These are phyloP conservation scores for Scolopax mira DNA, from an alignment of 2,113 vertebrate species.

Conservation along the genomic window DNA sequence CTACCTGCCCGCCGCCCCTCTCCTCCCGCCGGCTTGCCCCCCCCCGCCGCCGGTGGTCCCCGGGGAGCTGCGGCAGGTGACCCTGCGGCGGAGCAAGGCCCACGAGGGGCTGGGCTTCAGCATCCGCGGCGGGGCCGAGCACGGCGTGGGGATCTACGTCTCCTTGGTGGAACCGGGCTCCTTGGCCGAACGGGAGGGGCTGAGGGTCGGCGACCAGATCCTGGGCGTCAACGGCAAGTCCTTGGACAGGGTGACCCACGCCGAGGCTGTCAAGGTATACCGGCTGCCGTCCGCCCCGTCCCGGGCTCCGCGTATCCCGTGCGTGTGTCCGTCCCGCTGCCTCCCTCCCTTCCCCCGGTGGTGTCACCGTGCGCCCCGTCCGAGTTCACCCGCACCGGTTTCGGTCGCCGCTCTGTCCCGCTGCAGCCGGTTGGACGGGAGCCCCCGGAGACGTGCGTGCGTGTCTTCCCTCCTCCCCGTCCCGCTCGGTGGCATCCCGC, in stretches of 20 bases:
- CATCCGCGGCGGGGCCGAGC: constrained; percentile 95
- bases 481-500: background rate
- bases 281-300: background rate
- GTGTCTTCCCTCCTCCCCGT: no score
- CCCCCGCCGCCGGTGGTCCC: background rate
- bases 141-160: constrained; percentile 95
- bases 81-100: constrained; percentile 88
- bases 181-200: constrained; percentile 90
- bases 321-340: no score
- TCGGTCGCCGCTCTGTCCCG: background rate
- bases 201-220: constrained; percentile 93
- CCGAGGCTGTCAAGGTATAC: constrained; percentile 91
- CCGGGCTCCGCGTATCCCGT: no score
- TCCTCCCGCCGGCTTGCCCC: constrained; percentile 61
- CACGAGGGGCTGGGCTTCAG: constrained; percentile 96
- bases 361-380: background rate
- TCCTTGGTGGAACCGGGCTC: constrained; percentile 95
- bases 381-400: background rate
- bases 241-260: constrained; percentile 89
- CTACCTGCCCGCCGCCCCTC: constrained; percentile 76
- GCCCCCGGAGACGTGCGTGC: background rate
- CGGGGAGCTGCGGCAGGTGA: constrained; percentile 86
- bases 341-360: no score
- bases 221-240: constrained; percentile 93
- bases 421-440: background rate